Base-by-base conservation (phyloP, 2,888 invertebrate genomes). In the Biston stratarius region DNA sequence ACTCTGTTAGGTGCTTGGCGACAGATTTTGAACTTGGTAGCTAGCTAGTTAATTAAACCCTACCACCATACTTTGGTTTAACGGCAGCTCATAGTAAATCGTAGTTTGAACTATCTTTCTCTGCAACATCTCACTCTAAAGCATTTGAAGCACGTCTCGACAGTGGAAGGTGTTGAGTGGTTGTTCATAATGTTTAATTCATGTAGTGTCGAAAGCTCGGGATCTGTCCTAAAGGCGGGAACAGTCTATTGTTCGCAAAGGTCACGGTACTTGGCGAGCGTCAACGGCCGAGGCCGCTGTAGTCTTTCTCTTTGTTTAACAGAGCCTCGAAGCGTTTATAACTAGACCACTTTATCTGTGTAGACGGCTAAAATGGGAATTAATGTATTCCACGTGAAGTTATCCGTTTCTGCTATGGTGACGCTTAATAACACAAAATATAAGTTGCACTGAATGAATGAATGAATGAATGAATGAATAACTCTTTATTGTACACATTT, bases 171-270 rank as follows among this genome's bases (percentile, higher is more conserved):
- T 38, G 42, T 52, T 49, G 33, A 36, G 8, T n/a, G 12, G 44
- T 42, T 10, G 49, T 63, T 55, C 61, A 24, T 71, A 14, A 69
- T 67, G 56, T 67, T 61, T 68, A 55, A 65, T 69, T 66, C 68
- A 67, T 60, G 61, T 62, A 79, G 84, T 83, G 86, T 84, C 79
- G 86, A 88, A 89, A 89, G 88, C 85, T 81, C 79, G 38, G 73
- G 75, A 74, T 79, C 77, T 74, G 76, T 78, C 81, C 74, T 45
- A 38, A 67, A 63, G 67, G 63, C 63, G 63, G 78, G 83, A 85
- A 87, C 83, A 83, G 84, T 40, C 85, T 78, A 87, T 89, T 89
- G 88, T 89, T 88, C 80, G 71, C 74, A 83, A 86, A 87, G 87
- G 87, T 87, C 87, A 87, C 79, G 84, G 73, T 76, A 76, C 55